Conservation (phyloP, 2,888 invertebrate species). For the Shargacucullia verbasci region DNA sequence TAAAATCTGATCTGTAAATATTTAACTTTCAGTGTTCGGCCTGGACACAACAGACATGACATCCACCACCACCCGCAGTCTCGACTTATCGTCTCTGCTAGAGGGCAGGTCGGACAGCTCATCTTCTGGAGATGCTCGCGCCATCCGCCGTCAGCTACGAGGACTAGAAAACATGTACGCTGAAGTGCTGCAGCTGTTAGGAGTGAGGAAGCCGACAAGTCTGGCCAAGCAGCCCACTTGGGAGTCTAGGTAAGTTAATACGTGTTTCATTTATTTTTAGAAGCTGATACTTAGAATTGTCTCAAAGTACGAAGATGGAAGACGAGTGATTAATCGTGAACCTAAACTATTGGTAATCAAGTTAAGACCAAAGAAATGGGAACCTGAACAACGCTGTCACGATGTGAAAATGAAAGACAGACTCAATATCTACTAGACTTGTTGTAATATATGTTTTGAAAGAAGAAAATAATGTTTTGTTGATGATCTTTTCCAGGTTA, state of each 20-base stretch:
- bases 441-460: too few species aligned
- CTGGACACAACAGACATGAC: constrained; percentile 93
- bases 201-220: constrained; percentile 73
- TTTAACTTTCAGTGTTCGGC: constrained; percentile 90
- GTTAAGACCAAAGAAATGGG: too few species aligned
- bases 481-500: constrained; percentile 65
- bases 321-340: too few species aligned
- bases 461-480: too few species aligned
- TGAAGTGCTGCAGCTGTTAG: constrained; percentile 90
- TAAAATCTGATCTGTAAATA: too few species aligned
- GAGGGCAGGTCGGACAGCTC: constrained; percentile 93
- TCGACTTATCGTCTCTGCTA: constrained; percentile 94
- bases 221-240: constrained; percentile 69
- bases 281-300: too few species aligned
- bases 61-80: constrained; percentile 93
- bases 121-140: constrained; percentile 93
- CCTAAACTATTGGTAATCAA: too few species aligned
- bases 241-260: constrained; percentile 66
- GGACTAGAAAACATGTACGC: constrained; percentile 96
- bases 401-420: too few species aligned
- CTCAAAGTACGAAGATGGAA: too few species aligned
- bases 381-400: too few species aligned
- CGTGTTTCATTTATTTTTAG: too few species aligned
- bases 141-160: constrained; percentile 94
- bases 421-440: too few species aligned